phyloP scores from a whole-genome alignment of 2,888 invertebrate species.

The Lamellibrachia satsuma region DNA sequence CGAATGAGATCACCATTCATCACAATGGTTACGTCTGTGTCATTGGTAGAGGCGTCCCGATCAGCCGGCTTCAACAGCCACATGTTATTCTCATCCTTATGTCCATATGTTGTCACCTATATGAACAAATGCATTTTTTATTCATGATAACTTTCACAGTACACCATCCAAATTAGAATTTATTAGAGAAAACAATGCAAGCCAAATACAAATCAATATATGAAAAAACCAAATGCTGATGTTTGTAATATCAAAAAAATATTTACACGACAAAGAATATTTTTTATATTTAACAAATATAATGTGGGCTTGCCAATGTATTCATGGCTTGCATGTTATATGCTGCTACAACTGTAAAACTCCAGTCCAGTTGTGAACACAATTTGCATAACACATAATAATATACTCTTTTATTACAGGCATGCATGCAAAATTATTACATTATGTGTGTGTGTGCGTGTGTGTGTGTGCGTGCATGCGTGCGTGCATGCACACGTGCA shows the following conservation, averaged over 20 bases:
- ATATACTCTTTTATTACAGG: too few relatives aligned
- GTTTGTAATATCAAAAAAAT: neutral
- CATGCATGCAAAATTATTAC: too few relatives aligned
- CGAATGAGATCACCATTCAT: constrained; percentile 87
- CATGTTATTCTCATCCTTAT: constrained; percentile 95
- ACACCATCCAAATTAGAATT: neutral
- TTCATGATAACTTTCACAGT: neutral
- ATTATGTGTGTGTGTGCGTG: neutral
- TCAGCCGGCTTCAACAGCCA: constrained; percentile 66
- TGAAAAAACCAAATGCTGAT: neutral
- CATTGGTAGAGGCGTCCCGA: neutral
- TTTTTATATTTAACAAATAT: neutral
- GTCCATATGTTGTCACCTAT: constrained; percentile 93
- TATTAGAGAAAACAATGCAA: neutral
- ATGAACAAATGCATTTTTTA: constrained; percentile 26
- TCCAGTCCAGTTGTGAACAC: too few relatives aligned
- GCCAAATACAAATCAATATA: neutral
- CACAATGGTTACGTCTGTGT: constrained; percentile 67
- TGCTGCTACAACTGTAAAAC: too few relatives aligned
- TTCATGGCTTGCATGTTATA: too few relatives aligned
- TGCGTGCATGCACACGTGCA: neutral
- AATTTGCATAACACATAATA: too few relatives aligned
- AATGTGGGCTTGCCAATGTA: too few relatives aligned
- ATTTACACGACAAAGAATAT: neutral
- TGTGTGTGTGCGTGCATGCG: neutral